phyloP scores from a whole-genome alignment of 1,140 invertebrate species.

The Neotoxoptera formosana region DNA sequence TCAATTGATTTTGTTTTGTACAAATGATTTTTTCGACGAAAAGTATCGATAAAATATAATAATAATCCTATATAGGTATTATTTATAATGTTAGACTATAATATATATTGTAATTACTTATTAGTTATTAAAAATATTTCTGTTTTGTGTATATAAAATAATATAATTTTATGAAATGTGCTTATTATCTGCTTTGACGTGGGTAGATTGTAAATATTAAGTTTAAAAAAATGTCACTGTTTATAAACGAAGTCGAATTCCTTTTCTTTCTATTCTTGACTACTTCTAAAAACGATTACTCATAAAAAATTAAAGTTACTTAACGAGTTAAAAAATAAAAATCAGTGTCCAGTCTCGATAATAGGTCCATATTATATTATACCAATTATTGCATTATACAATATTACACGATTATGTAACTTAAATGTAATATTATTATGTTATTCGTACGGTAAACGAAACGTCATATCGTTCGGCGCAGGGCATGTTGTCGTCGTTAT shows the following conservation, averaged over 20 bases:
- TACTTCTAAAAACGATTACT: not conserved
- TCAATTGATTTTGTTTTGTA: not conserved
- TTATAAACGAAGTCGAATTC: not conserved
- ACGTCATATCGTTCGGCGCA: not conserved
- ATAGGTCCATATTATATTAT: too few relatives aligned
- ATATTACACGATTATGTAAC: not conserved
- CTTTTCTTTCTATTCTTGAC: not conserved
- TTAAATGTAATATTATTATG: too few relatives aligned
- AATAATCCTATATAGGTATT: too few relatives aligned
- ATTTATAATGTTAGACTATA: too few relatives aligned
- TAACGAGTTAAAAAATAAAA: not conserved
- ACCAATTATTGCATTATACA: too few relatives aligned
- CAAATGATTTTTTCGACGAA: not conserved
- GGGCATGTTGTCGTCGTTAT: not conserved
- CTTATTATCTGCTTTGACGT: not conserved
- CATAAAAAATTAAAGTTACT: not conserved
- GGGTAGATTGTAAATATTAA: too few relatives aligned
- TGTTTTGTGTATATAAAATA: too few relatives aligned
- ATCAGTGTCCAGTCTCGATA: too few relatives aligned
- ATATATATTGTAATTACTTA: too few relatives aligned
- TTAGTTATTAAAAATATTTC: too few relatives aligned
- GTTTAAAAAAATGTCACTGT: not conserved
- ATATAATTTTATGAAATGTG: not conserved
- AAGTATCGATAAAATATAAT: not conserved
- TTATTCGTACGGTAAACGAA: not conserved